Percentiles rank a stretch among this genome's conserved stretches.
Conservation (phyloP, 1,140 invertebrate genomes). For the Himalopsyche phryganea region DNA sequence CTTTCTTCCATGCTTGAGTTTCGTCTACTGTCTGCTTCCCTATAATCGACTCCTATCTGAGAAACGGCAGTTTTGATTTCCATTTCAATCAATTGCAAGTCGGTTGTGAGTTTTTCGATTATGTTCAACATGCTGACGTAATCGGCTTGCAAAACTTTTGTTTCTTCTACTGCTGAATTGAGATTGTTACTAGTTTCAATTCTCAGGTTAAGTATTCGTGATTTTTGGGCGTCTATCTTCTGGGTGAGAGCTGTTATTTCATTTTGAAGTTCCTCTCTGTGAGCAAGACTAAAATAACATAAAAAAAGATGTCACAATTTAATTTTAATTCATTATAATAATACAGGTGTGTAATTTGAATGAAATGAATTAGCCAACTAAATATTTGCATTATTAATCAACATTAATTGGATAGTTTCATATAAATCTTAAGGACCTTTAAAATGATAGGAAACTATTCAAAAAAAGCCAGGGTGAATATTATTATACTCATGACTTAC, state of each 20-base stretch:
- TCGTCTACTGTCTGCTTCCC: slow-evolving; percentile 38
- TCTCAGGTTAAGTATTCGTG: slow-evolving; percentile 63
- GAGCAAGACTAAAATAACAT: slow-evolving; percentile 57
- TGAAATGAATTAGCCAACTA: too few relatives aligned
- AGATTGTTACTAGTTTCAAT: slow-evolving; percentile 61
- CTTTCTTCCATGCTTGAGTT: slow-evolving; percentile 46
- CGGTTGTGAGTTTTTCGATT: slow-evolving; percentile 57
- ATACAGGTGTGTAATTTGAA: too few relatives aligned
- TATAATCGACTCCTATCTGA: slow-evolving; percentile 42
- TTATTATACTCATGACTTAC: too few relatives aligned
- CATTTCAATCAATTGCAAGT: slow-evolving; percentile 58
- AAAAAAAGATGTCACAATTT: too few relatives aligned
- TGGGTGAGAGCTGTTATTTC: slow-evolving; percentile 66
- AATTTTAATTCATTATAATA: too few relatives aligned
- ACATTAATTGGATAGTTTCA: too few relatives aligned
- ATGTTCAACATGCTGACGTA: slow-evolving; percentile 58
- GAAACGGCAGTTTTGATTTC: slow-evolving; percentile 57
- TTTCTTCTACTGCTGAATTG: slow-evolving; percentile 59
- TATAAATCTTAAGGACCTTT: too few relatives aligned
- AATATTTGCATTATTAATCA: too few relatives aligned
- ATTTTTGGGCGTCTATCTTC: slow-evolving; percentile 61
- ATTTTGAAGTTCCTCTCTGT: slow-evolving; percentile 76
- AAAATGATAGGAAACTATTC: too few relatives aligned
- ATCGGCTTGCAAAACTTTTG: slow-evolving; percentile 60
- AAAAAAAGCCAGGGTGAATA: too few relatives aligned